Base-by-base conservation (phyloP, 2,113 vertebrate genomes). In the Cyprichromis sp. region DNA sequence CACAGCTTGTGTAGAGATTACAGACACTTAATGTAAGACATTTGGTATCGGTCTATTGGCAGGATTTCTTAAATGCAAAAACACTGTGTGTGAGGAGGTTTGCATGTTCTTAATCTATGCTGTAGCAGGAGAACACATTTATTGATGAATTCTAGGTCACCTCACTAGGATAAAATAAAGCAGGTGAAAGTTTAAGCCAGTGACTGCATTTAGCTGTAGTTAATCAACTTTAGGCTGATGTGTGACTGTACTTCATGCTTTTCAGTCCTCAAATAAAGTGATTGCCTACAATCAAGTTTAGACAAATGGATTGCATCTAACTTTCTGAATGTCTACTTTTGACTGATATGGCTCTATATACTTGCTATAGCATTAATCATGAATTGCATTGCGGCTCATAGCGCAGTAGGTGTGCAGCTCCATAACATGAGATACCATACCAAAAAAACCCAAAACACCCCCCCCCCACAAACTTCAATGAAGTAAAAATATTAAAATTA, bases 1-100 rank as follows among this genome's bases (percentile, higher is more conserved):
- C 68, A 29, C 14, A 47, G 71, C 42, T 76, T 76, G 21, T 29
- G 24, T 47, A 47, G 42, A 47, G 71, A 76, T 76, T 76, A 76
- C 14, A 47, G 71, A 45, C 14, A 76, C 10, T 47, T 76, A 76
- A 76, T 45, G 38, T 47, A 76, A 76, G 71, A 76, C 4, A 47
- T 29, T 14, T 47, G 24, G 71, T 19, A 76, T 29, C 9, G 2
- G 71, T 76, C 24, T n/a, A 81, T 26, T 55, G 53, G 53, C 16
- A 59, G 79, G 21, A 81, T 59, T 26, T 81, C 12, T 11, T 40
- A 57, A 31, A 26, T 16, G 34, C 13, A 57, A 57, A 42, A 81
- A 19, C n/a, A 81, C n/a, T 80, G 52, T 24, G 38, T 0, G 38
- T 42, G 54, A 59, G 24, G 36, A 45, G 9, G 38, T 59, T n/a